Conservation (phyloP, 2,888 invertebrate genomes). For the Diarsia mendica region DNA sequence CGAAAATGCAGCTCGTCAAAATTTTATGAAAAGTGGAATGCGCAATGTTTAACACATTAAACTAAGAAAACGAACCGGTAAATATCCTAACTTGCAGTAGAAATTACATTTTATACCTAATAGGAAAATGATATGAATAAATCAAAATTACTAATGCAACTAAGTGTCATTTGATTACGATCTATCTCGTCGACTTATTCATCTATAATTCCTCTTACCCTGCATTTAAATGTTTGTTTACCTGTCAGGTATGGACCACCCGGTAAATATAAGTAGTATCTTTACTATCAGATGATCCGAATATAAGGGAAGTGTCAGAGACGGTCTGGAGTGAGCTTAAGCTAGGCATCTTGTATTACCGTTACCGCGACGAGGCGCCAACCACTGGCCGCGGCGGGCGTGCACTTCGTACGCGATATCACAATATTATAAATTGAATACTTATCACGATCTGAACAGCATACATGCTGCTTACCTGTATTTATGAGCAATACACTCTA, state of each 20-base stretch:
- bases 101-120: constrained; percentile 4
- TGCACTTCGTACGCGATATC: constrained; percentile 65
- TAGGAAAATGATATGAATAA: constrained; percentile 4
- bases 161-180: constrained; percentile 29
- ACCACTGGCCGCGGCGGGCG: constrained; percentile 65
- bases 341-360: constrained; percentile 88
- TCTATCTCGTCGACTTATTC: constrained; percentile 38
- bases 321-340: constrained; percentile 78
- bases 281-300: constrained; percentile 65
- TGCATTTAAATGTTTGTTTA: constrained; percentile 31
- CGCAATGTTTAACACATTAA: neutral
- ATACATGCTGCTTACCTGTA: constrained; percentile 49
- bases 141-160: constrained; percentile 5
- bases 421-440: constrained; percentile 69
- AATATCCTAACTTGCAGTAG: neutral
- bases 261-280: constrained; percentile 53
- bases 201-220: constrained; percentile 47
- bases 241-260: constrained; percentile 58
- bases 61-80: neutral
- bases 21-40: constrained; percentile 23
- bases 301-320: constrained; percentile 73
- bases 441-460: constrained; percentile 55
- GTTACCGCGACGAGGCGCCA: constrained; percentile 86
- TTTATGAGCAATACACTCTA: constrained; percentile 42
- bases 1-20: neutral